phyloP scores from a whole-genome alignment of 2,113 vertebrate genomes.

The Elaphurus davidianus region DNA sequence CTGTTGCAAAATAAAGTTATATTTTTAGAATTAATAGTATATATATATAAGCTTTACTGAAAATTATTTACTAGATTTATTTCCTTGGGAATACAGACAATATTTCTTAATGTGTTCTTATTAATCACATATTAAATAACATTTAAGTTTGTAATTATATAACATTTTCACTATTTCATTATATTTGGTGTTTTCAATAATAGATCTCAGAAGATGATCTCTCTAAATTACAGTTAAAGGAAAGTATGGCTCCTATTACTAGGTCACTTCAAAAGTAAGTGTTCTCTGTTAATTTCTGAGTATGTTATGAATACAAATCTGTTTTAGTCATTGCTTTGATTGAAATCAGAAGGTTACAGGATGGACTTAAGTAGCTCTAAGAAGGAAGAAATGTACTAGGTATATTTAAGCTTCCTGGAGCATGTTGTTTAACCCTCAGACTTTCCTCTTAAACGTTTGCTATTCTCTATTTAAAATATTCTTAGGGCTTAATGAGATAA shows the following conservation, averaged over 20 bases:
- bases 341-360: not conserved
- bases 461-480: slow-evolving; percentile 12
- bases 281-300: not conserved
- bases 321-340: not conserved
- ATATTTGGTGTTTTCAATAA: slow-evolving; percentile 32
- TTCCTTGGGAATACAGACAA: not conserved
- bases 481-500: not conserved
- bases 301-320: not conserved
- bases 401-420: not conserved
- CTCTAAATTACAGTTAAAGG: slow-evolving; percentile 66
- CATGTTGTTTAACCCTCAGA: not conserved
- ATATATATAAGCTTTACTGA: not conserved
- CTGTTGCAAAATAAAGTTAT: not conserved
- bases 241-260: slow-evolving; percentile 75
- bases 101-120: not conserved
- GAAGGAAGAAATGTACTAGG: not conserved
- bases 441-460: not conserved
- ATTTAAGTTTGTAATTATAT: slow-evolving; percentile 15
- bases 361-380: slow-evolving; percentile 20
- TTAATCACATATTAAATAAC: not conserved
- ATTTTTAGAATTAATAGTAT: slow-evolving; percentile 30
- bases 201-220: slow-evolving; percentile 72
- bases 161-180: slow-evolving; percentile 20
- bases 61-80: slow-evolving; percentile 38
- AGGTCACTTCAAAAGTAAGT: slow-evolving; percentile 85